Conservation (phyloP, 2,888 invertebrate genomes). For the Mechanitis mazaeus region DNA sequence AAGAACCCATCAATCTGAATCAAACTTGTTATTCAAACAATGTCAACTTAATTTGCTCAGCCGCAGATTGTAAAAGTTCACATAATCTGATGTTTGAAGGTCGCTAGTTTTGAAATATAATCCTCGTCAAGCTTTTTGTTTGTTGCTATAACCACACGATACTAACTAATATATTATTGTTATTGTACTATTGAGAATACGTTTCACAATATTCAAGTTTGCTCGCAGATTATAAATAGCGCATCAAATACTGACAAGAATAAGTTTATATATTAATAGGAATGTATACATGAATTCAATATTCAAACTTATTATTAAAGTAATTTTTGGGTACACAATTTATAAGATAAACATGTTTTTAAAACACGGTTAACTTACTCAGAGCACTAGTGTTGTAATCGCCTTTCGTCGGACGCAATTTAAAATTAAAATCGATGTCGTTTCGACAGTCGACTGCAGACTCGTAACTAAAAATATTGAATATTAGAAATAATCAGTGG, state of each 20-base stretch:
- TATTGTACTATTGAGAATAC: slow-evolving; percentile 8
- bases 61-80: slow-evolving; percentile 61
- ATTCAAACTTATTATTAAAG: slow-evolving; percentile 1
- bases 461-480: slow-evolving; percentile 36
- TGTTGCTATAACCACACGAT: slow-evolving; percentile 26
- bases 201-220: slow-evolving; percentile 8
- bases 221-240: no score
- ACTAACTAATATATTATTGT: slow-evolving; percentile 22
- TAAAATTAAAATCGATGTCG: slow-evolving; percentile 46
- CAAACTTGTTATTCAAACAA: slow-evolving; percentile 45
- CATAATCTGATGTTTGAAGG: slow-evolving; percentile 63
- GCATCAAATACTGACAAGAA: no score
- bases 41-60: slow-evolving; percentile 51
- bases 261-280: background rate
- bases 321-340: slow-evolving; percentile 20
- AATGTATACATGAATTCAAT: background rate
- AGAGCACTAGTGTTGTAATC: slow-evolving; percentile 45
- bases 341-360: background rate
- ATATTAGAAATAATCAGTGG: slow-evolving; percentile 35
- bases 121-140: slow-evolving; percentile 51
- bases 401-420: slow-evolving; percentile 52
- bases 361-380: slow-evolving; percentile 20
- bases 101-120: slow-evolving; percentile 57
- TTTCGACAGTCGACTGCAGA: slow-evolving; percentile 40
- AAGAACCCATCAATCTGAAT: slow-evolving; percentile 32